Conservation (phyloP, 2,888 invertebrate species). For the Eristalinus aeneus region DNA sequence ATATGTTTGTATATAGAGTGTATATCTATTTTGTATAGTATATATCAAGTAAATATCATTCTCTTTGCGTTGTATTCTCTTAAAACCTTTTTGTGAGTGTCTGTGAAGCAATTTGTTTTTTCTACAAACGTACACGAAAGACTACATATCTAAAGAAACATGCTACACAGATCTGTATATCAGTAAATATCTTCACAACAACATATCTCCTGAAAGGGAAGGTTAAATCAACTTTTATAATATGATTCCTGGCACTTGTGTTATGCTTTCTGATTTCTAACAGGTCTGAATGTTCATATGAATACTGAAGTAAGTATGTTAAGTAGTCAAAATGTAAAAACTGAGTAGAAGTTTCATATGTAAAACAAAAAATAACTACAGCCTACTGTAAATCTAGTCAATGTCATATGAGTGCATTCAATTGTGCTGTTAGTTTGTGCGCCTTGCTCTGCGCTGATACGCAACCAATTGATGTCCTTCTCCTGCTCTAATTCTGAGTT, state of each 20-base stretch:
- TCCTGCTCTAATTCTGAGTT: constrained; percentile 23
- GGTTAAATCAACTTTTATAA: neutral
- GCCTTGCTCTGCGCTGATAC: neutral
- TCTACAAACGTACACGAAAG: constrained; percentile 23
- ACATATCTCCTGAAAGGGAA: constrained; percentile 4
- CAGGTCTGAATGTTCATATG: constrained; percentile 14
- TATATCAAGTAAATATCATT: constrained; percentile 55
- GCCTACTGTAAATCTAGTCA: constrained; percentile 36
- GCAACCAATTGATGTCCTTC: constrained; percentile 46
- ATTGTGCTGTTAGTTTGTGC: constrained; percentile 42
- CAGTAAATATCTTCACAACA: neutral
- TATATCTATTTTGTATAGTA: constrained; percentile 20
- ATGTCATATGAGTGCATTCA: constrained; percentile 30
- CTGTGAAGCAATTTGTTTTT: constrained; percentile 1
- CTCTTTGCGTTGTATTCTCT: constrained; percentile 35
- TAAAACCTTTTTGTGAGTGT: neutral
- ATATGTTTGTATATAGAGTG: constrained; percentile 9
- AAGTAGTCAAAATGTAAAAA: constrained; percentile 56
- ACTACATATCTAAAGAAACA: neutral
- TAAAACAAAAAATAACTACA: constrained; percentile 1
- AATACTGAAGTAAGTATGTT: constrained; percentile 37
- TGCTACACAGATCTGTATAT: constrained; percentile 29
- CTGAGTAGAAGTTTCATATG: constrained; percentile 41
- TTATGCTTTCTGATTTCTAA: constrained; percentile 24
- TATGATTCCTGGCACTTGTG: constrained; percentile 62